Percentiles rank a stretch among this genome's conserved stretches.
Evolutionary conservation across 2,797 vertebrate genomes (phyloP).

Genomic region (Parauchenoglanis punctatus): DNA sequence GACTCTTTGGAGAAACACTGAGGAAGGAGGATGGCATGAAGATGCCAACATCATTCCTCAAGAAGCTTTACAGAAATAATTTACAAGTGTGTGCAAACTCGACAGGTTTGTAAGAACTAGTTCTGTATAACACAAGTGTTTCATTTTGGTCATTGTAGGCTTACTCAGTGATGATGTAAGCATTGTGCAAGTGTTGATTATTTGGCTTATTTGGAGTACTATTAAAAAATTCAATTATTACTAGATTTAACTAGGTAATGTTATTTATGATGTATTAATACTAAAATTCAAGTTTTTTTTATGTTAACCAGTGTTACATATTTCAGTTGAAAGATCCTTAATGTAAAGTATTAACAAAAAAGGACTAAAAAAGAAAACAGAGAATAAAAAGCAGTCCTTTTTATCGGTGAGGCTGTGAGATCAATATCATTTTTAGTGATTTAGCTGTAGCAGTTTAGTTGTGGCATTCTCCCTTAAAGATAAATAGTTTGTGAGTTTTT

Average conservation of each 20-base stretch:
- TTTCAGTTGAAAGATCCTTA: neutral
- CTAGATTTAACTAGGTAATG: neutral
- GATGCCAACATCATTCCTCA: neutral
- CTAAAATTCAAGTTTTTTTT: neutral
- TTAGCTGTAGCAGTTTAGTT: neutral
- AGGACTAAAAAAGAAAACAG: neutral
- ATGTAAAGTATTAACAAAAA: neutral
- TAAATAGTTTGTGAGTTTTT: neutral
- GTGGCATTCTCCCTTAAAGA: neutral
- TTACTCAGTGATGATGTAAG: neutral
- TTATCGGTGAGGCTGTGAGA: neutral
- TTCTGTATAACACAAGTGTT: neutral
- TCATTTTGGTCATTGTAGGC: neutral
- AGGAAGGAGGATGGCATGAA: neutral
- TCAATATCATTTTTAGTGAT: neutral
- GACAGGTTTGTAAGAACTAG: neutral
- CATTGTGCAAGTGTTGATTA: neutral
- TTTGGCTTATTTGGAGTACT: neutral
- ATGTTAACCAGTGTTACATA: neutral
- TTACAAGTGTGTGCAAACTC: neutral
- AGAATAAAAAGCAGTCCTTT: neutral
- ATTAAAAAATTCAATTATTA: neutral
- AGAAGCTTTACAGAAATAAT: neutral
- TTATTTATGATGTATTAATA: neutral
- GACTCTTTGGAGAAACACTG: neutral